A percentile compares a stretch with the other conserved stretches of the same genome.
phyloP scores from a whole-genome alignment of 1,140 invertebrate genomes.

The Pseudomyrmex dendroicus region DNA sequence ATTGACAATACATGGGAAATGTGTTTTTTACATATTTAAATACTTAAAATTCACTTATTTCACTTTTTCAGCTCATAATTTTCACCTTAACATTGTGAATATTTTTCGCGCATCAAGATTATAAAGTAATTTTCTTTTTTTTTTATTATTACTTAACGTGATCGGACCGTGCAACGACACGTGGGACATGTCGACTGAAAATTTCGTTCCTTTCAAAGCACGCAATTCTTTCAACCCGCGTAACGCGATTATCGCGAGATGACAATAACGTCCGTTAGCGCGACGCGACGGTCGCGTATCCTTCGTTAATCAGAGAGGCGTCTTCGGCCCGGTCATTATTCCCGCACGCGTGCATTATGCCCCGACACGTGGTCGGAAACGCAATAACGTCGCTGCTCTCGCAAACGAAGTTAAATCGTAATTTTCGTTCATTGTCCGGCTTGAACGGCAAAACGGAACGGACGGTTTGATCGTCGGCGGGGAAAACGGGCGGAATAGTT shows the following conservation, averaged over 20 bases:
- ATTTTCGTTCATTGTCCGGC: slow-evolving; percentile 68
- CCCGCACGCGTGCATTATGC: slow-evolving; percentile 70
- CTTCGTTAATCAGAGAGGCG: slow-evolving; percentile 61
- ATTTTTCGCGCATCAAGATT: not conserved
- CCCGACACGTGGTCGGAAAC: slow-evolving; percentile 71
- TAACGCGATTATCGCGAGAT: slow-evolving; percentile 62
- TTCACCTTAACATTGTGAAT: not conserved
- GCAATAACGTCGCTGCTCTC: slow-evolving; percentile 34
- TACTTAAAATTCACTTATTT: not conserved
- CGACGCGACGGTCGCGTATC: slow-evolving; percentile 24
- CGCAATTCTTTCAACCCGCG: slow-evolving; percentile 1
- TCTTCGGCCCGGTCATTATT: slow-evolving; percentile 66
- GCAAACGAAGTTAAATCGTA: slow-evolving; percentile 70
- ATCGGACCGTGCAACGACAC: not conserved
- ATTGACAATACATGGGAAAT: not conserved
- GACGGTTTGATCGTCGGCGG: slow-evolving; percentile 34
- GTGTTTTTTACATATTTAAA: not conserved
- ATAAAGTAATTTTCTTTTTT: not conserved
- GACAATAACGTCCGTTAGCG: slow-evolving; percentile 64
- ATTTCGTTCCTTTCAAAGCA: slow-evolving; percentile 41
- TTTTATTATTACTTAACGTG: no score
- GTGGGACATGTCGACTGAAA: slow-evolving; percentile 1
- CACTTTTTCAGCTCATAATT: not conserved
- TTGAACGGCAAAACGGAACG: slow-evolving; percentile 14
- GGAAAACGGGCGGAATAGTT: slow-evolving; percentile 40